Evolutionary conservation across 2,113 vertebrate genomes (phyloP).

Genomic region (Peromyscus polionotus): DNA sequence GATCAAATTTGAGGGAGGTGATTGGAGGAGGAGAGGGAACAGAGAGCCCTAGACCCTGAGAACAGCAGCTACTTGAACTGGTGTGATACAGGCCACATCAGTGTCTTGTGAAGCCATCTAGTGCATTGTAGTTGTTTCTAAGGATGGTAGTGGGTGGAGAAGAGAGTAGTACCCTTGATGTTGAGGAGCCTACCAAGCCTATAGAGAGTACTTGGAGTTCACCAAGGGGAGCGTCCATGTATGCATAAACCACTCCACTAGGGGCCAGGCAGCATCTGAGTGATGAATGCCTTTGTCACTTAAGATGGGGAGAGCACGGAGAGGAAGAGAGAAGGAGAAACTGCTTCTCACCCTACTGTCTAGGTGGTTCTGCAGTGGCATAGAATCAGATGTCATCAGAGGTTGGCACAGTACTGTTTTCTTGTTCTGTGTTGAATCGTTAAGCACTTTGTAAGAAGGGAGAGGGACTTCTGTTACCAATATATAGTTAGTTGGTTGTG

Average conservation of each 20-base stretch:
- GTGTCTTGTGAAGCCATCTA: not conserved
- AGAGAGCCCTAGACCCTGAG: not conserved
- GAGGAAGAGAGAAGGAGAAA: not conserved
- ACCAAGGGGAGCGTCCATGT: not conserved
- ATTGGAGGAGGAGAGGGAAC: not conserved
- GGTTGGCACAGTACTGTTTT: not conserved
- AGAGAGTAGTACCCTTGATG: not conserved
- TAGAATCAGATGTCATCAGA: not conserved
- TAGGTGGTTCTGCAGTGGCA: not conserved
- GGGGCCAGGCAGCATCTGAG: not conserved
- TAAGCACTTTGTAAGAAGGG: not conserved
- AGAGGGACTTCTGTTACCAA: not conserved
- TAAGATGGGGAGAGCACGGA: not conserved
- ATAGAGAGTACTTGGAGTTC: not conserved
- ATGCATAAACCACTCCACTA: not conserved
- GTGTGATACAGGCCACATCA: rapidly evolving
- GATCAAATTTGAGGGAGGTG: not conserved
- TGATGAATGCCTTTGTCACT: not conserved
- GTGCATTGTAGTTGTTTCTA: not conserved
- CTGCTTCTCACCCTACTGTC: not conserved
- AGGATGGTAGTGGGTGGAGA: not conserved
- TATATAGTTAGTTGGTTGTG: not conserved
- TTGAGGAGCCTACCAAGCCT: not conserved
- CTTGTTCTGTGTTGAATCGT: not conserved
- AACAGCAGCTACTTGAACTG: not conserved